Base-by-base conservation (phyloP, 2,113 vertebrate genomes). In the Noctilio leporinus region DNA sequence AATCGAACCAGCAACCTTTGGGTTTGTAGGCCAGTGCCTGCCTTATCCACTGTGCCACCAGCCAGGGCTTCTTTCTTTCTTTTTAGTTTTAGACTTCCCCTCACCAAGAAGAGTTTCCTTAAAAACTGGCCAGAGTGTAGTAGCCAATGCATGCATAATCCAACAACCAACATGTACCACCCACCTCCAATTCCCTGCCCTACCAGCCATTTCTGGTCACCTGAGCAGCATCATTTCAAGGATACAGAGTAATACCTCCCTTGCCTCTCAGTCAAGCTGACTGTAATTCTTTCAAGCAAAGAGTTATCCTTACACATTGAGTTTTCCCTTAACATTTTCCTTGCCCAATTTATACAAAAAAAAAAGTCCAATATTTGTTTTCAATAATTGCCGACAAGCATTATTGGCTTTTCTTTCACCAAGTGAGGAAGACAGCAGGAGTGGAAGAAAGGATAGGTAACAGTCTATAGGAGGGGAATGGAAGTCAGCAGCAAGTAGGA, bases 361-460 rank as follows among this genome's bases (percentile, higher is more conserved):
- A 43, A 70, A 70, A 62, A 49, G n/a, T 45, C 28, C 14, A 38
- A 26, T 69, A 73, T 72, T n/a, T 64, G 75, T 30, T 70, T 93
- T 51, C 9, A 62, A 7, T 80, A 72, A 51, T 62, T 72, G 19
- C 28, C 57, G 15, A 49, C 85, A 86, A 80, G 26, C 12, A n/a
- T 73, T 30, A 62, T 9, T 93, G 35, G 10, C 43, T 57, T 92
- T 93, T 89, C 4, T 30, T 43, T 45, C 67, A 43, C 6, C 55
- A 5, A 78, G 38, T 24, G 3, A 30, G 15, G 51, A 28, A 65
- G 2, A 7, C 5, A 4, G 0, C 11, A 43, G 7, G 4, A 6
- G 35, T 49, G 8, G 16, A 35, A 90, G 76, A 62, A 14, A 17
- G 30, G 49, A 5, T 43, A 33, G 49, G 3, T 28, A n/a, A 22